Base-by-base conservation (phyloP, 2,113 vertebrate species). In the Saccopteryx leptura region DNA sequence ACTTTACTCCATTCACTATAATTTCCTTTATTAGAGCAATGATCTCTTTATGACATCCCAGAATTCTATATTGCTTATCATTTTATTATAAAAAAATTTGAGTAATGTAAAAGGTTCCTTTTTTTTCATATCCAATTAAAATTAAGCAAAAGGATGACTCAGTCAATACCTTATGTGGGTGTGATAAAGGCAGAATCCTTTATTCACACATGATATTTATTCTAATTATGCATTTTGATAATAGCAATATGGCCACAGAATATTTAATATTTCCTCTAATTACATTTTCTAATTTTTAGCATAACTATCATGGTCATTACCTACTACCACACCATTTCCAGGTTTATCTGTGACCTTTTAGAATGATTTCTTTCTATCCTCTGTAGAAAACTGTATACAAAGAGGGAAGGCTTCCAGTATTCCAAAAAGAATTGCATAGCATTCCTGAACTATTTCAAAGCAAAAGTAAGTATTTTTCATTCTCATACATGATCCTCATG, bases 381-480 rank as follows among this genome's bases (percentile, higher is more conserved):
- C 24, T 18, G 17, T 13, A 18, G 10, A n/a, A 65, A 71, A 48
- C 10, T 54, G 7, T 61, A 11, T 68, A 60, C 21, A 52, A 18
- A 7, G 12, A 79, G 18, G 50, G 7, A 66, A 6, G 2, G 13
- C 78, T n/a, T 69, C 24, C 18, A 61, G 46, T 48, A 60, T 61
- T 54, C 79, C 60, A 39, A 39, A 33, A 46, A 1, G 0, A 58
- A 23, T 78, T 56, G 19, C 17, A 21, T 7, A 31, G 13, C 15
- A 60, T 46, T 78, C 8, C 54, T 14, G 61, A 26, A 72, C 3
- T 9, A 17, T 93, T 76, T 71, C 12, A 83, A 74, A 88, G 23
- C 12, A 88, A 90, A 93, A 82, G 11, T 74, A 66, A 78, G 21
- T 74, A 81, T 61, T 86, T 48, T 69, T 18, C 12, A 80, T 80